These are phyloP conservation scores for Plectus sambesii DNA, from an alignment of 1,140 invertebrate species.

Conservation along the genomic window DNA sequence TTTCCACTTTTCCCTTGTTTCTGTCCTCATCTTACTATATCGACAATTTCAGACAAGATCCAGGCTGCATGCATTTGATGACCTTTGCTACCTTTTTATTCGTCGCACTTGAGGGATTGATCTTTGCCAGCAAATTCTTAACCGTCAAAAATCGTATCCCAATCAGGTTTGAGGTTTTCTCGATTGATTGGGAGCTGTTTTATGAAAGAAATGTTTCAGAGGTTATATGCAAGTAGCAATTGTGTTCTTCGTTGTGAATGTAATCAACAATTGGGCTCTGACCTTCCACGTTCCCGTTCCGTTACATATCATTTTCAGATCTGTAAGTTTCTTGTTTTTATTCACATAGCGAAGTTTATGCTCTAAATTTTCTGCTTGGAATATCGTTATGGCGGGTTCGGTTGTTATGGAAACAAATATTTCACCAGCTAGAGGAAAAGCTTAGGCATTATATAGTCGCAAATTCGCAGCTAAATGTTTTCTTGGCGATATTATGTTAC, in stretches of 20 bases:
- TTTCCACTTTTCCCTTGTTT: conserved; percentile 5
- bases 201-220: conserved; percentile 50
- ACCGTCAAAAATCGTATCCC: conserved; percentile 57
- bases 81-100: conserved; percentile 86
- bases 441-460: no score
- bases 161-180: conserved; percentile 45
- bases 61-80: conserved; percentile 78
- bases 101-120: conserved; percentile 76
- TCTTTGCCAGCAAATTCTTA: conserved; percentile 76
- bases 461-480: no score
- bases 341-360: conserved; percentile 8
- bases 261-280: conserved; percentile 90
- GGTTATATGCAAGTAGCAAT: conserved; percentile 71
- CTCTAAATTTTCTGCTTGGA: conserved; percentile 5
- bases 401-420: no score
- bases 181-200: conserved; percentile 10
- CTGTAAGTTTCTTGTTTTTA: conserved; percentile 56
- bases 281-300: conserved; percentile 95
- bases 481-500: no score
- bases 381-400: conserved; percentile 31
- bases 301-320: conserved; percentile 93
- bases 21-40: not conserved
- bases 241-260: conserved; percentile 81
- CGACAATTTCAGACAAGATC: conserved; percentile 61
- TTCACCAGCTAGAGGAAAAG: no score